These are phyloP conservation scores for Aphelinus atriplicis DNA, from an alignment of 1,140 invertebrate species.

Conservation along the genomic window DNA sequence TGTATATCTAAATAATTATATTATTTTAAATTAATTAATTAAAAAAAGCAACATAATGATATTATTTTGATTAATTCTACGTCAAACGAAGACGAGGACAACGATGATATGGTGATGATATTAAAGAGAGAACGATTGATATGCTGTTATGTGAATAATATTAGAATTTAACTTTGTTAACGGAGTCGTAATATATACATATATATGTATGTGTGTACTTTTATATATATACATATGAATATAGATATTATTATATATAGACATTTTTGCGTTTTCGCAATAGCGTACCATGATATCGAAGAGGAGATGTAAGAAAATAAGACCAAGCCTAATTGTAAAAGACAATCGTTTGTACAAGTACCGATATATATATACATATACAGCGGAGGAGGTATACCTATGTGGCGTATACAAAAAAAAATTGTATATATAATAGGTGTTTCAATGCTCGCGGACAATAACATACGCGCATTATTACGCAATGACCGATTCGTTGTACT, in stretches of 20 bases:
- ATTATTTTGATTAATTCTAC: constrained; percentile 10
- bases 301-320: background rate
- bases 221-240: constrained; percentile 21
- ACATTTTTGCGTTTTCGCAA: constrained; percentile 1
- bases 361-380: background rate
- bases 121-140: constrained; percentile 47
- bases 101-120: constrained; percentile 6
- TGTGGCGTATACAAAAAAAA: constrained; percentile 17
- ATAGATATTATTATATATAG: background rate
- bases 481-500: background rate
- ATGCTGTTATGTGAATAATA: constrained; percentile 58
- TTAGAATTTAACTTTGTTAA: constrained; percentile 63
- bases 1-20: constrained; percentile 23
- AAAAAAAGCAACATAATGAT: background rate
- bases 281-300: background rate
- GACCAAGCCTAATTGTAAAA: background rate
- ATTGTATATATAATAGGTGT: constrained; percentile 27
- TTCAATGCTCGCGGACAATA: background rate
- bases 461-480: background rate
- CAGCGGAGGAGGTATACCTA: constrained; percentile 13
- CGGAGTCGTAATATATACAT: constrained; percentile 58
- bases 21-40: constrained; percentile 2
- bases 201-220: constrained; percentile 48
- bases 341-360: background rate
- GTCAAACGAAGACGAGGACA: constrained; percentile 5